phyloP scores from a whole-genome alignment of 2,113 vertebrate genomes.

The Crotalus horridus region DNA sequence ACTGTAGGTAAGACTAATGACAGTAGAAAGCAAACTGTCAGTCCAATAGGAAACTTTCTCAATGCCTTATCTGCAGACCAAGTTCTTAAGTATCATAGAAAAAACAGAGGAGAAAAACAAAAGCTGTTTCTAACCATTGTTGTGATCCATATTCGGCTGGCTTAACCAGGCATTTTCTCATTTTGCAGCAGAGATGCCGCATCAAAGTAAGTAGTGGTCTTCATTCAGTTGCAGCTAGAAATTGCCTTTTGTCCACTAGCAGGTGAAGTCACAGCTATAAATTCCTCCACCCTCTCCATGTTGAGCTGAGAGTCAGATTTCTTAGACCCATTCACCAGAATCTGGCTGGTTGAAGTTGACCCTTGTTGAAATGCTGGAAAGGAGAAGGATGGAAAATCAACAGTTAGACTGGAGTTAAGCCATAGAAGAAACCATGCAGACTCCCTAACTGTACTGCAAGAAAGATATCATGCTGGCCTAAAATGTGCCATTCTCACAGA shows the following conservation, averaged over 20 bases:
- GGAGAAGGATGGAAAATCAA: too few relatives aligned
- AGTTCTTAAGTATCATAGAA: background rate
- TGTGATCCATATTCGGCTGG: background rate
- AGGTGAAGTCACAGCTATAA: slow-evolving; percentile 5
- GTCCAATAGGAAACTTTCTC: background rate
- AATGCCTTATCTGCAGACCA: background rate
- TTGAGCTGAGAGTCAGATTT: background rate
- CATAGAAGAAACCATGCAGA: background rate
- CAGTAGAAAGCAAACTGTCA: background rate
- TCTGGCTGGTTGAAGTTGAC: background rate
- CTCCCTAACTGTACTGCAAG: background rate
- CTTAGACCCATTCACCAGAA: slow-evolving; percentile 20
- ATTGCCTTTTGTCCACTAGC: slow-evolving; percentile 16
- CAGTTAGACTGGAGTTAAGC: background rate
- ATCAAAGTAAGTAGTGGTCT: background rate
- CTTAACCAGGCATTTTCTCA: background rate
- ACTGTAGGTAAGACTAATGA: background rate
- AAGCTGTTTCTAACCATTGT: background rate
- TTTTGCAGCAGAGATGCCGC: background rate
- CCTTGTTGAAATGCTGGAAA: slow-evolving; percentile 13
- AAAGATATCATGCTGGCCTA: background rate
- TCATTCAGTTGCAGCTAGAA: slow-evolving; percentile 19
- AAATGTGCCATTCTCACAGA: background rate
- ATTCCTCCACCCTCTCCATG: background rate
- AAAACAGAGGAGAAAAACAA: background rate